Evolutionary conservation across 2,888 invertebrate species (phyloP).

Genomic region (Noctuana brunneofusca): DNA sequence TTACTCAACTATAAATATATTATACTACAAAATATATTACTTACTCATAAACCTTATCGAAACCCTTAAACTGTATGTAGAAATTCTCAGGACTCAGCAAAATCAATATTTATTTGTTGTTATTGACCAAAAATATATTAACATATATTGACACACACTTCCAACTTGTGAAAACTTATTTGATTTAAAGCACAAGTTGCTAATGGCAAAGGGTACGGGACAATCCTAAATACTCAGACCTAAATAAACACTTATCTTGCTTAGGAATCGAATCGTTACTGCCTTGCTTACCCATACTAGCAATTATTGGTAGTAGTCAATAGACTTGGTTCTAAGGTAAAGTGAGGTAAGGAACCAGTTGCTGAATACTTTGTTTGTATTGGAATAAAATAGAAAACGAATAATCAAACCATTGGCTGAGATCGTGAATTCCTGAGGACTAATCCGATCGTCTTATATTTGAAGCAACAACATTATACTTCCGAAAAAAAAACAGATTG

Average conservation of each 20-base stretch:
- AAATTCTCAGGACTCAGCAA: background rate
- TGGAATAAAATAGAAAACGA: too few species aligned
- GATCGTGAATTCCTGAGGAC: background rate
- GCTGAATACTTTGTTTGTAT: too few species aligned
- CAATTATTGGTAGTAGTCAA: slow-evolving; percentile 11
- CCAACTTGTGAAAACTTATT: slow-evolving; percentile 27
- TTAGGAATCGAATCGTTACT: slow-evolving; percentile 28
- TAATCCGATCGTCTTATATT: background rate
- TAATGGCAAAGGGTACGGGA: slow-evolving; percentile 30
- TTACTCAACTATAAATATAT: too few species aligned
- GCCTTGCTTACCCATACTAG: slow-evolving; percentile 18
- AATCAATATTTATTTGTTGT: slow-evolving; percentile 7
- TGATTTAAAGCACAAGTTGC: slow-evolving; percentile 33
- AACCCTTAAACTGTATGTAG: background rate
- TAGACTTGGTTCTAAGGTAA: background rate
- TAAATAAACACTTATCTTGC: slow-evolving; percentile 34
- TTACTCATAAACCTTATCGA: background rate
- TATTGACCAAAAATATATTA: slow-evolving; percentile 20
- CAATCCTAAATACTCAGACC: slow-evolving; percentile 35
- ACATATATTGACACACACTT: slow-evolving; percentile 23
- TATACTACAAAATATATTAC: too few species aligned
- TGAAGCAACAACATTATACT: background rate
- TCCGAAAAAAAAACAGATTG: too few species aligned
- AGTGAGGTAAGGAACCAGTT: background rate
- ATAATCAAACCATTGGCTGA: too few species aligned